Conservation (phyloP, 2,888 invertebrate species). For the Galerucella nymphaeae region DNA sequence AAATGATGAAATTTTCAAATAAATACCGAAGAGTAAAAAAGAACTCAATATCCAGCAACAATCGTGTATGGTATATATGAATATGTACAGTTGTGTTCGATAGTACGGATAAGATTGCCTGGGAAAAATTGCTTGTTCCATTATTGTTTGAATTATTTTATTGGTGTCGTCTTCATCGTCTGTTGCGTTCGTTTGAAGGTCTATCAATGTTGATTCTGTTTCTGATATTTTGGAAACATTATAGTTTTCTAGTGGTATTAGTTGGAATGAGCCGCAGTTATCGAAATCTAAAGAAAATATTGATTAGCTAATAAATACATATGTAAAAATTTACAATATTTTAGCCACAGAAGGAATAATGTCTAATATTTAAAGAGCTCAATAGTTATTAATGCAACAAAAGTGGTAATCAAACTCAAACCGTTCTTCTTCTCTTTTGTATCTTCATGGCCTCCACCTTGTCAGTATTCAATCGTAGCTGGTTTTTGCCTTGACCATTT, state of each 20-base stretch:
- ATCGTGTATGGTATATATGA: slow-evolving; percentile 51
- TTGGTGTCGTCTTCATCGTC: slow-evolving; percentile 40
- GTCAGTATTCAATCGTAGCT: too few relatives aligned
- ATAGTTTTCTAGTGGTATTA: slow-evolving; percentile 33
- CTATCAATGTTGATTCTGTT: slow-evolving; percentile 18
- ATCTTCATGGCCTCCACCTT: too few relatives aligned
- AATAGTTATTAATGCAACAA: too few relatives aligned
- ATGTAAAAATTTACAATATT: background rate
- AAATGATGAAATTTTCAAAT: background rate
- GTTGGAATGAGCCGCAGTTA: slow-evolving; percentile 42
- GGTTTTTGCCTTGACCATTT: too few relatives aligned
- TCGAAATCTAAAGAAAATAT: slow-evolving; percentile 43
- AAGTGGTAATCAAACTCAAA: too few relatives aligned
- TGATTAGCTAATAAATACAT: background rate
- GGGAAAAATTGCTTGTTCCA: slow-evolving; percentile 47
- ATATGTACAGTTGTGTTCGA: slow-evolving; percentile 48
- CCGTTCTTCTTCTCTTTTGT: too few relatives aligned
- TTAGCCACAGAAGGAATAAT: background rate
- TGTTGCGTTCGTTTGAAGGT: slow-evolving; percentile 27
- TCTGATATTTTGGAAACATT: slow-evolving; percentile 30
- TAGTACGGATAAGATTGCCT: slow-evolving; percentile 40
- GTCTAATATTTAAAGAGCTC: too few relatives aligned
- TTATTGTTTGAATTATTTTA: slow-evolving; percentile 43
- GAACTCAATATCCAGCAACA: slow-evolving; percentile 55
- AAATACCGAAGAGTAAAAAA: slow-evolving; percentile 53